Evolutionary conservation across 2,113 vertebrate genomes (phyloP).

Genomic region (Ailurus styani): DNA sequence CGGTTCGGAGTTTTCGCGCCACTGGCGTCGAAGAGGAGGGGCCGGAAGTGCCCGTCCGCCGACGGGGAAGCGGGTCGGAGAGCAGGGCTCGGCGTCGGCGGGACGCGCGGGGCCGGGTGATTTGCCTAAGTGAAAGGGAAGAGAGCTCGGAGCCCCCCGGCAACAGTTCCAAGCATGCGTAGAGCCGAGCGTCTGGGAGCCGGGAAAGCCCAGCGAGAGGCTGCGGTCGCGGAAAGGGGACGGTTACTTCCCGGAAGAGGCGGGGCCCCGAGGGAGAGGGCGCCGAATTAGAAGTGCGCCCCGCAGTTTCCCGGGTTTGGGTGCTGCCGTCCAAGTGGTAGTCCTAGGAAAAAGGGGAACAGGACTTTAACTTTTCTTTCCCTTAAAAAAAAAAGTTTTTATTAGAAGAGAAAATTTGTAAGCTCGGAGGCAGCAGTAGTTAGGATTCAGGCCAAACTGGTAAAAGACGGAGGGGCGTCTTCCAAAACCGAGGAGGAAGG

Average conservation of each 20-base stretch:
- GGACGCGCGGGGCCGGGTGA: background rate
- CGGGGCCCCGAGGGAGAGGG: background rate
- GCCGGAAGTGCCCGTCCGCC: slow-evolving; percentile 22
- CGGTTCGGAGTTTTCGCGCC: background rate
- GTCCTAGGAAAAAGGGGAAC: background rate
- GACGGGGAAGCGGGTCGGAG: background rate
- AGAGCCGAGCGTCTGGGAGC: rapidly evolving
- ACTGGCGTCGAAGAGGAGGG: rapidly evolving
- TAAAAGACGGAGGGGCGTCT: background rate
- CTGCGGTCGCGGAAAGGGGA: rapidly evolving
- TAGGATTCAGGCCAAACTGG: background rate
- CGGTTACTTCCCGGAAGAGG: slow-evolving; percentile 57
- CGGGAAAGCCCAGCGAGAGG: rapidly evolving
- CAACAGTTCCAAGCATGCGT: slow-evolving; percentile 50
- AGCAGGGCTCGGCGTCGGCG: rapidly evolving
- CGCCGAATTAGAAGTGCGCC: background rate
- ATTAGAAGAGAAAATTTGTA: background rate
- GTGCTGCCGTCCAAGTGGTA: rapidly evolving
- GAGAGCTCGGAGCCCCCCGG: background rate
- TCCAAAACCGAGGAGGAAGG: background rate
- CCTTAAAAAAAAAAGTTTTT: rapidly evolving
- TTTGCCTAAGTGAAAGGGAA: background rate
- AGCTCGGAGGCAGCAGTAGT: background rate
- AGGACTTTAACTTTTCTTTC: background rate
- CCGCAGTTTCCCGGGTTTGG: rapidly evolving